Evolutionary conservation across 2,797 vertebrate species (phyloP).

Genomic region (Acrocephalus scirpaceus): DNA sequence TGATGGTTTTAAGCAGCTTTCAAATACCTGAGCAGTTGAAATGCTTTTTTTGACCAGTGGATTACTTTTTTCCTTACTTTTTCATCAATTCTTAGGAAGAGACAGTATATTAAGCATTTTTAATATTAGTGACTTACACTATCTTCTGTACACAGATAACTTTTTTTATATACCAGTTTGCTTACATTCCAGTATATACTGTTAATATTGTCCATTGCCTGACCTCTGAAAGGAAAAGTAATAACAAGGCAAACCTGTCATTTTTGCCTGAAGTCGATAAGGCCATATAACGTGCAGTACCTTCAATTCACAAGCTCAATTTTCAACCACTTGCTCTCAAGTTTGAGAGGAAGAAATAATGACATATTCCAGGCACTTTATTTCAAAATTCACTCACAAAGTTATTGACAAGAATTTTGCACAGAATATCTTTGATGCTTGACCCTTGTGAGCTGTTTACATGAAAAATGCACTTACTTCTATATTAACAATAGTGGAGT

Average conservation of each 20-base stretch:
- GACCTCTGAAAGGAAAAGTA: constrained; percentile 92
- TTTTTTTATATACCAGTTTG: constrained; percentile 69
- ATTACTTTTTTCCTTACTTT: neutral
- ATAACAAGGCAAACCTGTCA: constrained; percentile 89
- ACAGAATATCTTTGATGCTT: constrained; percentile 76
- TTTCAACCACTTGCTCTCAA: constrained; percentile 91
- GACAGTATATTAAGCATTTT: neutral
- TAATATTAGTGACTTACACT: constrained; percentile 44
- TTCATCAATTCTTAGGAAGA: neutral
- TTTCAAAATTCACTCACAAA: constrained; percentile 91
- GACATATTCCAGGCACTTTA: constrained; percentile 93
- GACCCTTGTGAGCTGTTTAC: constrained; percentile 84
- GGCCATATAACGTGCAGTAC: constrained; percentile 88
- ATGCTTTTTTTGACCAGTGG: neutral
- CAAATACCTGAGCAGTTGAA: neutral
- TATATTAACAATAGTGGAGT: constrained; percentile 86
- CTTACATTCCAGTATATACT: constrained; percentile 77
- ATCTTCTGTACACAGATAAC: constrained; percentile 36
- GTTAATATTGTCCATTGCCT: constrained; percentile 83
- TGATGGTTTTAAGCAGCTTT: neutral
- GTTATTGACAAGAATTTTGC: constrained; percentile 87
- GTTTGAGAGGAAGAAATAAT: constrained; percentile 93
- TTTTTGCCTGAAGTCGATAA: constrained; percentile 90
- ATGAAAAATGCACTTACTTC: constrained; percentile 87
- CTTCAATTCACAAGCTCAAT: constrained; percentile 95